A percentile compares a stretch with the other conserved stretches of the same genome.
Evolutionary conservation across 92 coral and sea anemone genomes (phyloP).

Genomic region (Virgularia gustaviana): DNA sequence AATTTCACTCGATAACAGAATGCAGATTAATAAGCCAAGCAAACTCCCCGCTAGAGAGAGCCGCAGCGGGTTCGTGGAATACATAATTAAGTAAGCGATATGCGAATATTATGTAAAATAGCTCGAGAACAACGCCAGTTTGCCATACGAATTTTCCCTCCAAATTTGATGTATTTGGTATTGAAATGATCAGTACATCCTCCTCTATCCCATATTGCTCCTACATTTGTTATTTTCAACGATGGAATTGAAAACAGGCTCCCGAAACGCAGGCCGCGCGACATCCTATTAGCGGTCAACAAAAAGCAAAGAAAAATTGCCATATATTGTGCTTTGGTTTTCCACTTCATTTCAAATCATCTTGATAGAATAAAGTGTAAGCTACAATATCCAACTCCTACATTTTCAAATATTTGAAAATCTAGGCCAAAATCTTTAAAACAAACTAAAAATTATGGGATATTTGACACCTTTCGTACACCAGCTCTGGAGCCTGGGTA

Average conservation of each 20-base stretch:
- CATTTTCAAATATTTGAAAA: too few relatives aligned
- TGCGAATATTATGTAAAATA: background rate
- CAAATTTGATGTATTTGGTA: background rate
- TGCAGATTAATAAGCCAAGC: background rate
- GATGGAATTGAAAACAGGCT: background rate
- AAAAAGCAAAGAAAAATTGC: too few relatives aligned
- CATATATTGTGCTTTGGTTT: too few relatives aligned
- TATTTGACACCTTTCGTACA: too few relatives aligned
- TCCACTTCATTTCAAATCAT: too few relatives aligned
- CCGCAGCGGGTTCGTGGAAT: background rate
- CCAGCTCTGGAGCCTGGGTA: too few relatives aligned
- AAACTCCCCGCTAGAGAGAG: background rate
- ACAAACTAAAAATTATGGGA: too few relatives aligned
- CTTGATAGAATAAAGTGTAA: too few relatives aligned
- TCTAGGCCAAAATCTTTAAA: too few relatives aligned
- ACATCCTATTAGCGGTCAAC: too few relatives aligned
- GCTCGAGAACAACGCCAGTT: background rate
- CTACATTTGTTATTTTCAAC: slow-evolving; percentile 3
- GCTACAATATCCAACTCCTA: too few relatives aligned
- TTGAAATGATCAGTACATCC: background rate
- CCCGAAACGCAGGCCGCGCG: background rate
- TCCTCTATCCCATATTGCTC: background rate
- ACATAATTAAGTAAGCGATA: background rate
- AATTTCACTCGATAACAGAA: background rate
- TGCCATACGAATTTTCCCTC: slow-evolving; percentile 7